Base-by-base conservation (phyloP, 1,140 invertebrate genomes). In the Muscidifurax raptorellus region DNA sequence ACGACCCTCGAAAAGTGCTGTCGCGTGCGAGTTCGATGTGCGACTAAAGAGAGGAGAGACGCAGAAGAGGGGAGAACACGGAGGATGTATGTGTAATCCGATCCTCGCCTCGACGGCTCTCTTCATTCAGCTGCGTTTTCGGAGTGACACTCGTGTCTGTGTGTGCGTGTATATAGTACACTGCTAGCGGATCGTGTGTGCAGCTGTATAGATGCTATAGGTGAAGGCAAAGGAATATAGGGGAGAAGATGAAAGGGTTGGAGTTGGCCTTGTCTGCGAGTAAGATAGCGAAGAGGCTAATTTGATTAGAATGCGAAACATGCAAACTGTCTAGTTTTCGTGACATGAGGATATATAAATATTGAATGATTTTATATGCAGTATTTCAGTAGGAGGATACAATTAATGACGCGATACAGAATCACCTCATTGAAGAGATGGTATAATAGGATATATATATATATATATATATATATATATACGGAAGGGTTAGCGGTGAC, bases 81-180 rank as follows among this genome's bases (percentile, higher is more conserved):
- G 32, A 67, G 76, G 15, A 52, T 59, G 52, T 18, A 59, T 59
- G 52, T 71, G 79, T 80, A 80, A 80, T 67, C 40, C 40, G 79
- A 80, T 80, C 64, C 67, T 67, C 66, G 22, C 66, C 22, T 67
- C 18, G 28, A 2, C 25, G 27, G 52, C 52, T 18, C 44, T 47
- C 44, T 47, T 15, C 44, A 18, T 47, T 47, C 36, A 9, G 40
- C 47, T 47, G 32, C 52, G 47, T n/a, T 66, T 64, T 66, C 76
- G 13, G 36, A 40, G 36, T 40, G 36, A 40, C 36, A 40, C 36
- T 78, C 30, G 28, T 52, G 36, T 32, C 36, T 71, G 32, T n/a
- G n/a, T n/a, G n/a, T n/a, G n/a, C n/a, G 28, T 32, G 28, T 32
- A 40, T 40, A 40, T 32, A 32, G 32, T 32, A 32, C 10, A 40